Conservation (phyloP, 2,113 vertebrate species). For the Carassius auratus region DNA sequence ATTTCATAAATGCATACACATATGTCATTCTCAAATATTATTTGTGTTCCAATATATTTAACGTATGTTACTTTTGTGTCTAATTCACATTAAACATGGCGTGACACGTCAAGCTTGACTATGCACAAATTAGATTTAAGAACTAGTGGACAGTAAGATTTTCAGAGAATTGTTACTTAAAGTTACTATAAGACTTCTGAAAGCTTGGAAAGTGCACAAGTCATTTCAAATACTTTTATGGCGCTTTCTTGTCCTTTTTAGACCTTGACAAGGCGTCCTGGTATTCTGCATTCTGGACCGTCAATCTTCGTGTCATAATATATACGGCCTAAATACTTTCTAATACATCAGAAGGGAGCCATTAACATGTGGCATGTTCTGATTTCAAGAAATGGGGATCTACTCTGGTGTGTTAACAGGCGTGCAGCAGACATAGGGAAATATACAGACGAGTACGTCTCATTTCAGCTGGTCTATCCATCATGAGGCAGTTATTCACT, state of each 20-base stretch:
- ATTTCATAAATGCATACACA: too few species aligned
- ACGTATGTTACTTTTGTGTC: not conserved
- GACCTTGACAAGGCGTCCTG: not conserved
- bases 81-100: not conserved
- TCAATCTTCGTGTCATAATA: conserved; percentile 2
- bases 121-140: not conserved
- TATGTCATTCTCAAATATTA: not conserved
- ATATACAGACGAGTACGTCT: conserved; percentile 66
- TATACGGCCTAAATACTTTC: not conserved
- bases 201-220: not conserved
- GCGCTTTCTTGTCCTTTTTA: not conserved
- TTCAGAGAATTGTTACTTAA: too few species aligned
- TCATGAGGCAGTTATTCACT: conserved; percentile 76
- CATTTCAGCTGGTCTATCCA: conserved; percentile 77
- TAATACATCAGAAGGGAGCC: conserved; percentile 6
- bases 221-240: not conserved
- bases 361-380: conserved; percentile 29
- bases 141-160: too few species aligned
- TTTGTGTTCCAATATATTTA: not conserved
- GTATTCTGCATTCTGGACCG: not conserved
- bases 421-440: conserved; percentile 54
- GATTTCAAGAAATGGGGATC: not conserved
- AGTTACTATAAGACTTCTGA: too few species aligned
- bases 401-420: conserved; percentile 44
- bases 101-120: not conserved